Evolutionary conservation across 2,888 invertebrate species (phyloP).

Genomic region (Spilosoma lubricipeda): DNA sequence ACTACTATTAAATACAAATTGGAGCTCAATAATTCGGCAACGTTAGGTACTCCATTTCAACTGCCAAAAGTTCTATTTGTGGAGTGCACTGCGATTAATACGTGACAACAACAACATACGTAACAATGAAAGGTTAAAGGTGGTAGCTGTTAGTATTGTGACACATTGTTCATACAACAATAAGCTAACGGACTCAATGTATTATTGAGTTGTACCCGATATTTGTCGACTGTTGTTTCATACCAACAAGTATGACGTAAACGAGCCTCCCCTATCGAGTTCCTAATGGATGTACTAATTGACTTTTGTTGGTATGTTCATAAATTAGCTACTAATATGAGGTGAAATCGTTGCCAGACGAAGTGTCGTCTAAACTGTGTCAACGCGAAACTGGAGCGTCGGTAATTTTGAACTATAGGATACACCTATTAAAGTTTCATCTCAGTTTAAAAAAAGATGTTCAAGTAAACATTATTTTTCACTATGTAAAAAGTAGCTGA

Average conservation of each 20-base stretch:
- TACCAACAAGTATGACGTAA: conserved; percentile 33
- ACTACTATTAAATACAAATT: conserved; percentile 14
- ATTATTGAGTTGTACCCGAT: conserved; percentile 34
- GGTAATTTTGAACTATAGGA: conserved; percentile 19
- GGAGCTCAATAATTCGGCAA: conserved; percentile 12
- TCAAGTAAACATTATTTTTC: not conserved
- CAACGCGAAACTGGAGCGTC: conserved; percentile 4
- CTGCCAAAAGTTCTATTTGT: conserved; percentile 21
- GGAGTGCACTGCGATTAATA: conserved; percentile 16
- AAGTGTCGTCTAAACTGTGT: conserved; percentile 7
- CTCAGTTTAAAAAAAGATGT: not conserved
- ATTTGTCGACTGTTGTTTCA: conserved; percentile 29
- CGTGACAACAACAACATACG: no score
- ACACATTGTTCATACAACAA: conserved; percentile 36
- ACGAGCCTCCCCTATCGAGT: conserved; percentile 53
- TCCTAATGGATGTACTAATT: conserved; percentile 61
- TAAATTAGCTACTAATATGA: conserved; percentile 42
- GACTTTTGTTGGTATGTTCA: conserved; percentile 38
- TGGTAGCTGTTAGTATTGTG: conserved; percentile 25
- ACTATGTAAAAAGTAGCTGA: not conserved
- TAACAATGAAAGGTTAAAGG: no score
- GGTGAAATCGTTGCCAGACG: conserved; percentile 34
- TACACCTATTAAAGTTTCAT: not conserved
- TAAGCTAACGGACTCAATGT: conserved; percentile 37
- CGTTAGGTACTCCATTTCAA: conserved; percentile 17